These are phyloP conservation scores for Astyanax mexicanus DNA, from an alignment of 2,797 vertebrate genomes.

Conservation along the genomic window DNA sequence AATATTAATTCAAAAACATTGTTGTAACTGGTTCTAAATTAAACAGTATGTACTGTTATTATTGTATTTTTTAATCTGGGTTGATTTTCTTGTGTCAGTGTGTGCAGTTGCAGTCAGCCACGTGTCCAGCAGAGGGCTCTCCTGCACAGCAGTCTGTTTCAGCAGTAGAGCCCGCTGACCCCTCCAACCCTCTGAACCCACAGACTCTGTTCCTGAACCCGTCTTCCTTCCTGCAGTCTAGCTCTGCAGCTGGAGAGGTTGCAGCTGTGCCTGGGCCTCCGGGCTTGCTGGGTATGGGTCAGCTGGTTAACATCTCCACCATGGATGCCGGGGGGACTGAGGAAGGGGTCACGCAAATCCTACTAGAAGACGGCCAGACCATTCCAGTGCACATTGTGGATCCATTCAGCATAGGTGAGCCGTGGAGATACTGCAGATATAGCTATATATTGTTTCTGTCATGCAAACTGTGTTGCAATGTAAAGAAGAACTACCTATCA, in stretches of 20 bases:
- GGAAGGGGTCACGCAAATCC: constrained; percentile 70
- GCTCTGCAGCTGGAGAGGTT: constrained; percentile 58
- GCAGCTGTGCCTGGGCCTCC: constrained; percentile 63
- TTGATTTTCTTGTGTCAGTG: constrained; percentile 28
- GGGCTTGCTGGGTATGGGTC: constrained; percentile 67
- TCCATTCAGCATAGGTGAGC: constrained; percentile 73
- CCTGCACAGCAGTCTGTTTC: constrained; percentile 67
- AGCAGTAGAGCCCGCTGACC: constrained; percentile 63
- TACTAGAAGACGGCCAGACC: constrained; percentile 73
- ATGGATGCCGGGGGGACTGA: constrained; percentile 63
- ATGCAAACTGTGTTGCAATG: too few relatives aligned
- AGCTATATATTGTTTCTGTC: neutral
- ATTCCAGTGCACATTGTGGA: constrained; percentile 75
- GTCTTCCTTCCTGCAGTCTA: constrained; percentile 66
- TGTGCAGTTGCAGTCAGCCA: constrained; percentile 75
- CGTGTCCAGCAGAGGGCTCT: constrained; percentile 69
- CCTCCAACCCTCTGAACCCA: constrained; percentile 59
- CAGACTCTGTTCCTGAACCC: constrained; percentile 69
- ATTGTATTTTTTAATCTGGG: too few relatives aligned
- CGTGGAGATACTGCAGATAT: neutral
- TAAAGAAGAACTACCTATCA: too few relatives aligned
- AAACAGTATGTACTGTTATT: too few relatives aligned
- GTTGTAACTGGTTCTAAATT: neutral
- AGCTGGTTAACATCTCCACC: constrained; percentile 70
- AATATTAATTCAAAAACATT: neutral